Evolutionary conservation across 1,140 invertebrate species (phyloP), one percentile per base, ranked within the genome.

Genomic region (Eufriesea mexicana): DNA sequence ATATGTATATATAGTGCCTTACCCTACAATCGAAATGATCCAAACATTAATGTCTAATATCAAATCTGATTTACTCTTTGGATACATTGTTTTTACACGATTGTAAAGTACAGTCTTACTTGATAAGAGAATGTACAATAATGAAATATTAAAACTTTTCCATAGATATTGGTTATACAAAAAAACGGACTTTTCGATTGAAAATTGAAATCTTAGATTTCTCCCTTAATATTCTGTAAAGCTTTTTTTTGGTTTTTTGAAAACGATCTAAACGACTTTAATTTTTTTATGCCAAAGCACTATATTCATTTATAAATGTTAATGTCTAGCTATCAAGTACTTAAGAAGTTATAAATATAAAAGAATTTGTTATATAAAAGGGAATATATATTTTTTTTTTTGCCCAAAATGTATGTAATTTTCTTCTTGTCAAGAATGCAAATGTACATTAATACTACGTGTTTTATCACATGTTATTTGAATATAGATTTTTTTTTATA

Each of bases 21-120:
- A 87, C 87, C 75, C 77, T 83, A 88, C 84, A 89, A 88, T 88
- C 84, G 87, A 89, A 89, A 88, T 89, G 87, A 89, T 89, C 87
- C 86, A 89, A 88, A 88, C 87, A 74, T 79, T 88, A 49, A 84
- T 25, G 20, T 55, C 73, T 55, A 83, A 70, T 85, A 85, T 72
- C 57, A 81, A 82, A 71, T 64, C 16, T 55, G 54, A 25, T 23
- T 62, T 55, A 51, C 55, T 57, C n/a, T 49, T 23, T 59, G n/a
- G 20, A 72, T 76, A 84, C 54, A 61, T 68, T 54, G 42, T 57
- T 49, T 79, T 61, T 70, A 81, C 55, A 47, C 28, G 28, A 74
- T 74, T 84, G 61, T 84, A 84, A 84, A 84, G 59, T 72, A 72
- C 76, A 84, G 49, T 73, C 57, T 71, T 72, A 83, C 49, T 62